Evolutionary conservation across 1,140 invertebrate species (phyloP), one percentile per base, ranked within the genome.

Genomic region (Lordiphosa stackelbergi): DNA sequence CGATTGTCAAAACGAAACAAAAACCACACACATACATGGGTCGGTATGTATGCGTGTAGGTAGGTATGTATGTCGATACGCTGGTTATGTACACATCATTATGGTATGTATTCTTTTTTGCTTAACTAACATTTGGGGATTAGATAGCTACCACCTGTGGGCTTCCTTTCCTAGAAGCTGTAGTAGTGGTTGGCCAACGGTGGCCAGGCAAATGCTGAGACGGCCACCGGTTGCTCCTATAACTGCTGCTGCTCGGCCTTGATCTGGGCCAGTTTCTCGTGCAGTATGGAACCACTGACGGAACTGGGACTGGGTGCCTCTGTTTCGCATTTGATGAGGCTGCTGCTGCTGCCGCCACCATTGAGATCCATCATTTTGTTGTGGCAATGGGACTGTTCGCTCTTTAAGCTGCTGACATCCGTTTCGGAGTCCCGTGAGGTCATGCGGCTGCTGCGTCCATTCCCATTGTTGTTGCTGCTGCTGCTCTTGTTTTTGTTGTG

Each of bases 1-100:
- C 86, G 86, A 87, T 87, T 87, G 86, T 87, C 86, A 87, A 87
- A 87, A 83, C 70, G 69, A 86, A 86, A 83, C 66, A 86, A 84
- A 61, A 72, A 66, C 62, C 65, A 78, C 68, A 60, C 57, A 58
- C 47, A 53, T 12, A 57, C 62, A 36, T 72, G 45, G 58, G 49
- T 58, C 61, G 61, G 47, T 56, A 59, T 58, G 53, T 48, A 69
- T 59, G 31, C 66, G 65, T 74, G 42, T 55, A 10, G 3, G 19
- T 46, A 13, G 24, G 11, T 46, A 31, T 10, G 6, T 45, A 28
- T 45, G 1, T 46, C 59, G 53, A 40, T 56, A 43, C 6, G 51
- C 48, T n/a, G 60, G 53, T 52, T 54, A 42, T 61, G 45, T 43
- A 6, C 42, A 24, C 22, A 9, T n/a, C 28, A 6, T 38, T 2